phyloP scores from a whole-genome alignment of 23 tunicate genomes.

The Halocynthia aurantium region DNA sequence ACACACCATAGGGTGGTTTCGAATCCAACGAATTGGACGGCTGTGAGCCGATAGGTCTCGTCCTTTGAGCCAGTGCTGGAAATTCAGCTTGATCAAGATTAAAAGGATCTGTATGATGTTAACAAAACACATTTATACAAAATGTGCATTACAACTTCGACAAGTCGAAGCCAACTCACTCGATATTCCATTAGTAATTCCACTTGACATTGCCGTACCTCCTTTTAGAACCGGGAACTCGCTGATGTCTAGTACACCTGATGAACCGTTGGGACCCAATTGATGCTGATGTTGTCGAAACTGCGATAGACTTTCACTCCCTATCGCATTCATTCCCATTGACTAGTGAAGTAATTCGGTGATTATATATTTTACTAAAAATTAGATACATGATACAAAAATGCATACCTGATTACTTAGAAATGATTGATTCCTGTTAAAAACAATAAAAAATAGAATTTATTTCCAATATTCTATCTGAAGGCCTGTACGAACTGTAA shows the following conservation, averaged over 20 bases:
- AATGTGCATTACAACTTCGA: neutral
- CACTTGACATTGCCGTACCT: neutral
- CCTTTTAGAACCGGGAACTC: conserved; percentile 28
- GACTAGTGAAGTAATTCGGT: conserved; percentile 21
- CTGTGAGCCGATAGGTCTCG: conserved; percentile 87
- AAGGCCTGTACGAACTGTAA: neutral
- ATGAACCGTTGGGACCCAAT: conserved; percentile 26
- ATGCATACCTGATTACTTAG: conserved; percentile 51
- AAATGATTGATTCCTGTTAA: conserved; percentile 68
- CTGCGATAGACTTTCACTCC: conserved; percentile 67
- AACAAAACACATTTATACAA: neutral
- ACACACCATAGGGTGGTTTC: conserved; percentile 62
- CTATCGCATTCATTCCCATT: conserved; percentile 65
- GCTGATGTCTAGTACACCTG: conserved; percentile 7
- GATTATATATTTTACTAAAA: neutral
- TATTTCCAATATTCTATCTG: neutral
- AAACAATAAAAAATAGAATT: conserved; percentile 7
- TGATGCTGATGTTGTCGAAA: conserved; percentile 57
- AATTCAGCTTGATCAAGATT: conserved; percentile 83
- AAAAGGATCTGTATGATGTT: conserved; percentile 42
- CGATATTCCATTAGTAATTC: conserved; percentile 19
- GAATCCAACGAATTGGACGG: conserved; percentile 37
- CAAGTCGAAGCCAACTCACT: neutral
- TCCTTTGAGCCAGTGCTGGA: conserved; percentile 78
- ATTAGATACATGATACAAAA: neutral